phyloP scores from a whole-genome alignment of 2,888 invertebrate genomes.

The Eubasilissa splendida region DNA sequence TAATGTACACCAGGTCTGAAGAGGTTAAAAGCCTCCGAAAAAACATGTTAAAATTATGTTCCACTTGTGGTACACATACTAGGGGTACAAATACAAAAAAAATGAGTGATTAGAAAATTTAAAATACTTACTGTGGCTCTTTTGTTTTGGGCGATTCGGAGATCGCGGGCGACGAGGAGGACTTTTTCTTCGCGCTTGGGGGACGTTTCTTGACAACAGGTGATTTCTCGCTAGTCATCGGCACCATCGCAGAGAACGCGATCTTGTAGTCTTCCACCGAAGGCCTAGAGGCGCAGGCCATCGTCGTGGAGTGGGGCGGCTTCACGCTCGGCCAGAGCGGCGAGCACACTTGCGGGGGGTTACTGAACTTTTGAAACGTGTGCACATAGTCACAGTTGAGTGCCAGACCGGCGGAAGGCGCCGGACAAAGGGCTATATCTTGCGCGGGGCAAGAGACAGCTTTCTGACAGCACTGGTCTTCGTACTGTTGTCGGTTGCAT shows the following conservation, averaged over 20 bases:
- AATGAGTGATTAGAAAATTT: too few species aligned
- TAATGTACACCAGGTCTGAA: too few species aligned
- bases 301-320: background rate
- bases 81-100: too few species aligned
- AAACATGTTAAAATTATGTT: too few species aligned
- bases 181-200: constrained; percentile 15
- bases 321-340: background rate
- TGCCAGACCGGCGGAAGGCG: background rate
- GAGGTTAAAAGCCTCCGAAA: too few species aligned
- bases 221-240: constrained; percentile 24
- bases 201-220: constrained; percentile 6
- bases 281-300: background rate
- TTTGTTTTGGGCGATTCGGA: background rate
- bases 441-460: background rate
- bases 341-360: background rate
- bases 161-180: constrained; percentile 6
- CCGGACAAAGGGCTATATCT: background rate
- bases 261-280: constrained; percentile 27
- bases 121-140: too few species aligned
- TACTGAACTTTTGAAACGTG: constrained; percentile 30
- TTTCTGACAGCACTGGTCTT: background rate
- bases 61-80: too few species aligned
- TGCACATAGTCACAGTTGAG: background rate
- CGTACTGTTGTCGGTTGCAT: background rate
- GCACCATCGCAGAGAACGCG: constrained; percentile 21